Evolutionary conservation across 2,113 vertebrate species (phyloP), one percentile per base, ranked within the genome.

Genomic region (Danionella cerebrum): DNA sequence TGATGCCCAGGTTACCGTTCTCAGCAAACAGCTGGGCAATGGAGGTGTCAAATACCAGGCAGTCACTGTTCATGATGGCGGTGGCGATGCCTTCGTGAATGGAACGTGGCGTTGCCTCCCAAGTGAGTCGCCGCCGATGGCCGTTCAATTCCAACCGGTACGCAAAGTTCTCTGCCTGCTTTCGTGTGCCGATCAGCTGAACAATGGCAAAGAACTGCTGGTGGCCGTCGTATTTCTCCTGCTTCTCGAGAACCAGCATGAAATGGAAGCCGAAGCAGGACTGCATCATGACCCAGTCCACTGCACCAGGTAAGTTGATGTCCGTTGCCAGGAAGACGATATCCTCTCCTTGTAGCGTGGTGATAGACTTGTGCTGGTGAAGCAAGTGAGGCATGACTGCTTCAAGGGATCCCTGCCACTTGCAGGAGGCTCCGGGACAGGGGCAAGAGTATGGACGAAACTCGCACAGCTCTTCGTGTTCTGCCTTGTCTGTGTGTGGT

Each of bases 241-340:
- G 96, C 84, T 99, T 99, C 90, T 99, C 95, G 88, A 99, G 82
- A 10, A 99, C 95, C 70, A 98, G 83, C 96, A 99, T 98, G 86
- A 99, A 98, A 83, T 99, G 96, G 86, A 98, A 98, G 78, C 95
- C 95, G 67, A 99, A 99, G 80, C 96, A 99, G 25, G 94, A 97
- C 90, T 99, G 96, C 96, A 99, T 99, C 95, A 99, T 99, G 16
- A 99, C 95, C 96, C 96, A 99, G 92, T 99, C 96, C 75, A 98
- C 95, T 1, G 95, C 95, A 12, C 95, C 96, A 0, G 94, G 96
- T 69, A 99, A 92, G 79, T 99, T 98, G 87, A 99, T 99, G 93
- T 99, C 96, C 54, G 95, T 99, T 66, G 95, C 96, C 70, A 99
- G 91, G 68, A 98, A 99, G 50, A 98, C 95, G 2, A 99, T 98